A percentile compares a stretch with the other conserved stretches of the same genome.
phyloP scores from a whole-genome alignment of 2,113 vertebrate genomes.

The Chaetops frenatus region DNA sequence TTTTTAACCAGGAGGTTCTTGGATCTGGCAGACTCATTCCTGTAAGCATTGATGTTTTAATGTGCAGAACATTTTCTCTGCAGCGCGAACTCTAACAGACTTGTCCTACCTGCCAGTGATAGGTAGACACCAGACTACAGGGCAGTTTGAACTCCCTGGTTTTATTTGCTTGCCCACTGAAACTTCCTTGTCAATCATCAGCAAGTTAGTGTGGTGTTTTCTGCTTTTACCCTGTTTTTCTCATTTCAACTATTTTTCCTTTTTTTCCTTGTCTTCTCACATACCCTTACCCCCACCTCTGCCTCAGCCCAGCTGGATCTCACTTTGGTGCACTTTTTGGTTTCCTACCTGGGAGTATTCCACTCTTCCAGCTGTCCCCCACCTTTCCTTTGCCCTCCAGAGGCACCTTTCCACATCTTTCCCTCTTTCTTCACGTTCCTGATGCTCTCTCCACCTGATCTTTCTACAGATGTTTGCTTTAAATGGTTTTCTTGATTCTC shows the following conservation, averaged over 20 bases:
- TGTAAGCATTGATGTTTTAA: neutral
- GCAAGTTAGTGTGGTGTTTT: neutral
- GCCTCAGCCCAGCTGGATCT: neutral
- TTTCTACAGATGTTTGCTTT: slow-evolving; percentile 32
- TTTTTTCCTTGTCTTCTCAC: neutral
- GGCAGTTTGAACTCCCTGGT: neutral
- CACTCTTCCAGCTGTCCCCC: slow-evolving; percentile 53
- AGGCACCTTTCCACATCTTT: slow-evolving; percentile 44
- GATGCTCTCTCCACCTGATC: slow-evolving; percentile 1
- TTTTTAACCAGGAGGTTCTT: neutral
- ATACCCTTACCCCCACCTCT: rapidly evolving
- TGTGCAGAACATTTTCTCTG: neutral
- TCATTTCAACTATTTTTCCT: neutral
- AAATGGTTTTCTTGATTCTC: slow-evolving; percentile 43
- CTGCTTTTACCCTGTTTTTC: neutral
- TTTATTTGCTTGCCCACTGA: neutral
- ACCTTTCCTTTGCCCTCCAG: slow-evolving; percentile 50
- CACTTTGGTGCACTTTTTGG: neutral
- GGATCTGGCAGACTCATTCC: neutral
- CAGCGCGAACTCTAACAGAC: neutral
- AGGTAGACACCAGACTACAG: neutral
- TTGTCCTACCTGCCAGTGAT: neutral
- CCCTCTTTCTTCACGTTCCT: slow-evolving; percentile 31
- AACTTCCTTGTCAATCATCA: neutral
- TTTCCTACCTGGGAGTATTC: slow-evolving; percentile 50